Evolutionary conservation across 2,797 vertebrate genomes (phyloP), one percentile per base, ranked within the genome.

Genomic region (Tachyglossus aculeatus): DNA sequence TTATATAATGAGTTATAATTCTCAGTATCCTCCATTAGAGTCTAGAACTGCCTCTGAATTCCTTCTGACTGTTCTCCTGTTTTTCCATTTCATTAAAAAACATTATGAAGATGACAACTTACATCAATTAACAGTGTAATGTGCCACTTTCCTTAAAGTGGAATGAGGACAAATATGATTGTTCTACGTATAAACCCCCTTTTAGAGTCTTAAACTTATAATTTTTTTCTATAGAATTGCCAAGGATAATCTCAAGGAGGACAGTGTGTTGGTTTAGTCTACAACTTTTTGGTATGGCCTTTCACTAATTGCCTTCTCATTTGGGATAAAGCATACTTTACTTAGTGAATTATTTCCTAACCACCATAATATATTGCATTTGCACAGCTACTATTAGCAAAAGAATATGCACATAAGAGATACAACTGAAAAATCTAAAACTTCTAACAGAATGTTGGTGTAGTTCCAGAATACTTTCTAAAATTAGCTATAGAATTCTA

Each of bases 181-280:
- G 70, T 65, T 72, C 32, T 34, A 70, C 54, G 77, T 57, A 73
- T 63, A 69, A 43, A 77, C 75, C 50, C 54, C 72, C 61, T 53
- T 81, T 54, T 77, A 41, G 39, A 70, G 54, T 64, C 43, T 74
- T 71, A 77, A 41, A 77, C 39, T 34, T 39, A 43, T 74, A n/a
- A n/a, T 75, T 54, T 70, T 57, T 77, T 77, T 81, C 74, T 75
- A 72, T 51, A 73, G 39, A 1, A 13, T 60, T 0, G 1, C 24
- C 10, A 64, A 41, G 57, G 47, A 70, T 69, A 64, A 22, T 39
- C 53, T 82, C 32, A 69, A 50, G 58, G 67, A 61, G 5, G 22
- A 72, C 33, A 71, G 48, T 7, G 18, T 77, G n/a, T 4, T 32
- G 7, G 29, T 53, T 81, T n/a, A n/a, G n/a, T n/a, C n/a, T n/a